Evolutionary conservation across 2,888 invertebrate species (phyloP).

Genomic region (Orthosia incerta): DNA sequence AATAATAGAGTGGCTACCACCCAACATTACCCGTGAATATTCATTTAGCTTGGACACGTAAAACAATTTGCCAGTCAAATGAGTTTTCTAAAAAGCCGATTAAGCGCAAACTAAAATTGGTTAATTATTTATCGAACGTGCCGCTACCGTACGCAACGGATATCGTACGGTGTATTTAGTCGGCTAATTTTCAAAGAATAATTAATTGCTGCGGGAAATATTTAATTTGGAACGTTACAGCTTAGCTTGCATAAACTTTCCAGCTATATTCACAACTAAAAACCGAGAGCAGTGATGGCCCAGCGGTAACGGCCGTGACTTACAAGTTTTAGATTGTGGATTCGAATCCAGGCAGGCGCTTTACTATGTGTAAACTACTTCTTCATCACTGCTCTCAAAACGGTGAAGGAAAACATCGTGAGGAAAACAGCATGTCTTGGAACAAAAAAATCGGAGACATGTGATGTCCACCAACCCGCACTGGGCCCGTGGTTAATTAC

Average conservation of each 20-base stretch:
- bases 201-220: slow-evolving; percentile 54
- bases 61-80: slow-evolving; percentile 89
- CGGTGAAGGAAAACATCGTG: too few relatives aligned
- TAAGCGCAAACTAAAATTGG: slow-evolving; percentile 89
- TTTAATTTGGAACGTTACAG: slow-evolving; percentile 42
- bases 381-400: too few relatives aligned
- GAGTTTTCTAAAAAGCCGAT: slow-evolving; percentile 90
- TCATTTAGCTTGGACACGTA: slow-evolving; percentile 78
- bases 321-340: too few relatives aligned
- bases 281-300: neutral
- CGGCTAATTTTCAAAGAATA: slow-evolving; percentile 59
- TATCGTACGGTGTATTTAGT: slow-evolving; percentile 51
- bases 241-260: neutral
- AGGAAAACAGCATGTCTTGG: too few relatives aligned
- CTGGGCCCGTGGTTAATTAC: too few relatives aligned
- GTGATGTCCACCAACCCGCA: too few relatives aligned
- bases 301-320: too few relatives aligned
- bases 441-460: too few relatives aligned
- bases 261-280: slow-evolving; percentile 2
- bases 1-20: slow-evolving; percentile 63
- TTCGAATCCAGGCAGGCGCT: too few relatives aligned
- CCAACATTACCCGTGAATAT: slow-evolving; percentile 76
- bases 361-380: too few relatives aligned
- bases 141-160: slow-evolving; percentile 68
- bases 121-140: slow-evolving; percentile 86